Conservation (phyloP, 2,113 vertebrate genomes). For the Aplodontia rufa region DNA sequence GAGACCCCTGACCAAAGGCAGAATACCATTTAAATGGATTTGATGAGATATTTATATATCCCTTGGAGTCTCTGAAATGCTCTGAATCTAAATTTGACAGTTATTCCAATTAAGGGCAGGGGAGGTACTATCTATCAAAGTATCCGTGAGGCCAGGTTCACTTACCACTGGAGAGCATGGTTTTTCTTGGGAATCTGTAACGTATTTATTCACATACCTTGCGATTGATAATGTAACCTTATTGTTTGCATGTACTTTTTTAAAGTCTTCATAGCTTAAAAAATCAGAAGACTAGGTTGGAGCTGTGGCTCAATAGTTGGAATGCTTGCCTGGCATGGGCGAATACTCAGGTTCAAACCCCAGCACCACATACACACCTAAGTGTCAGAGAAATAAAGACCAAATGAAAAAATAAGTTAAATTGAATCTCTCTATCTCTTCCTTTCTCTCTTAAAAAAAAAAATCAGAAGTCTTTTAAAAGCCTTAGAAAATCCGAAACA, state of each 20-base stretch:
- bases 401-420: too few species aligned
- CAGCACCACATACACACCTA: too few species aligned
- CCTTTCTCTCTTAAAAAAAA: too few species aligned
- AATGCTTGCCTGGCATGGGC: too few species aligned
- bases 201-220: neutral
- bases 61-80: conserved; percentile 55
- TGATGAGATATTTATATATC: conserved; percentile 60
- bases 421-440: too few species aligned
- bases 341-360: too few species aligned
- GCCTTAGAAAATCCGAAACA: conserved; percentile 48
- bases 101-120: conserved; percentile 58
- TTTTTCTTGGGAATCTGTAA: conserved; percentile 25
- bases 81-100: conserved; percentile 57
- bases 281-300: too few species aligned
- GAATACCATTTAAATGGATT: conserved; percentile 63
- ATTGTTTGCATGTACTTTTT: conserved; percentile 37
- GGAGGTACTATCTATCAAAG: conserved; percentile 18
- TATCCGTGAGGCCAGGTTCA: neutral
- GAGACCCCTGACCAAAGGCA: conserved; percentile 65
- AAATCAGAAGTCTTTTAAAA: conserved; percentile 8
- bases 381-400: too few species aligned
- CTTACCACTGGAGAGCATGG: neutral
- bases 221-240: neutral
- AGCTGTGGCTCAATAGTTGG: too few species aligned
- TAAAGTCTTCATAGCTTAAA: conserved; percentile 21